phyloP scores from a whole-genome alignment of 2,797 vertebrate genomes.

The Aselliscus stoliczkanus region DNA sequence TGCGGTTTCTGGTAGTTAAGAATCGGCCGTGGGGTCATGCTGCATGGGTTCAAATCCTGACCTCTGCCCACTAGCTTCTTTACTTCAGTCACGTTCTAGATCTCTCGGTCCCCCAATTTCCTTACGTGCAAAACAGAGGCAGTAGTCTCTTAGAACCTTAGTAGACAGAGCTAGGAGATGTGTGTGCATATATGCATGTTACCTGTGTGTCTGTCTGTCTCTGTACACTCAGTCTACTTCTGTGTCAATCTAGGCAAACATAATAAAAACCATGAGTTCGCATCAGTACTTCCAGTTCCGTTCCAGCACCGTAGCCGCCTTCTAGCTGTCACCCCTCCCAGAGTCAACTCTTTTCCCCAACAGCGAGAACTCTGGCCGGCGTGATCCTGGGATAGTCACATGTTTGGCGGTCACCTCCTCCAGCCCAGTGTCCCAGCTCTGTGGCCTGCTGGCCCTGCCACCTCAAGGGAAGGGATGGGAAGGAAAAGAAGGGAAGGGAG shows the following conservation, averaged over 20 bases:
- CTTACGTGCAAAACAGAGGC: neutral
- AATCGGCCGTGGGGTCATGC: neutral
- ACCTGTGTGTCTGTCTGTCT: neutral
- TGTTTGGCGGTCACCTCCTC: neutral
- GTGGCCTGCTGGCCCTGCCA: neutral
- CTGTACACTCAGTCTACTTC: neutral
- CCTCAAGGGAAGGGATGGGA: neutral
- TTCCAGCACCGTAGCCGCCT: rapidly evolving
- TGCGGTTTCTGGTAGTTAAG: rapidly evolving
- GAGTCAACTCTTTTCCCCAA: too few relatives aligned
- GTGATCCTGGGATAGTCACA: rapidly evolving
- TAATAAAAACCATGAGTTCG: neutral
- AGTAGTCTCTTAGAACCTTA: neutral
- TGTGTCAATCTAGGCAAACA: rapidly evolving
- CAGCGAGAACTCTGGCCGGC: rapidly evolving
- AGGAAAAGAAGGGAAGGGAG: neutral
- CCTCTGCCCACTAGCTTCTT: neutral
- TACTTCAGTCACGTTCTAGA: neutral
- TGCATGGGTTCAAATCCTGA: neutral
- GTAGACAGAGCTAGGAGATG: neutral
- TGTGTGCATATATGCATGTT: neutral
- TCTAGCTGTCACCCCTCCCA: neutral
- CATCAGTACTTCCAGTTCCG: rapidly evolving
- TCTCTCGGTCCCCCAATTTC: neutral
- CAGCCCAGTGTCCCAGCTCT: neutral